Conservation (phyloP, 2,113 vertebrate genomes). For the Forbesichthys agassizii region DNA sequence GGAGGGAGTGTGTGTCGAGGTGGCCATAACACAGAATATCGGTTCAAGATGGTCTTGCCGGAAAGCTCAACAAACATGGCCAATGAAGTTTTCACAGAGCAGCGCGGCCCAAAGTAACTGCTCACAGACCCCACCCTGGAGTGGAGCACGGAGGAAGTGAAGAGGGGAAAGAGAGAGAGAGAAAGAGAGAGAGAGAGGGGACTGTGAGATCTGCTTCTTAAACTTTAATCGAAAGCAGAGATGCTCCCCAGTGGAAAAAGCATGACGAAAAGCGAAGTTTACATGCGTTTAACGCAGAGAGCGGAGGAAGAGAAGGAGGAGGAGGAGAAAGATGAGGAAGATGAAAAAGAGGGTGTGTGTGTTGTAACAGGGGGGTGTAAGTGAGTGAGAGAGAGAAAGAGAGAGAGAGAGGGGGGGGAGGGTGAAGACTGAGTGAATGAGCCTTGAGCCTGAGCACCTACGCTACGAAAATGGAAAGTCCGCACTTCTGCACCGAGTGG, state of each 20-base stretch:
- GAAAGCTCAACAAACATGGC: constrained; percentile 68
- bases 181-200: constrained; percentile 4
- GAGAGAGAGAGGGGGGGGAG: constrained; percentile 7
- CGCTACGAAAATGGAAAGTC: constrained; percentile 67
- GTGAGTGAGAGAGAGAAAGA: not conserved
- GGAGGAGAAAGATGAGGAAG: not conserved
- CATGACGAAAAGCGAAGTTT: constrained; percentile 61
- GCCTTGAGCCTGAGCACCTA: constrained; percentile 16
- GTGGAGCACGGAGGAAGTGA: constrained; percentile 12
- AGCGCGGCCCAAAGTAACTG: constrained; percentile 70
- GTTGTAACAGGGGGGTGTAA: constrained; percentile 12
- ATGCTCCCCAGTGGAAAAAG: constrained; percentile 60
- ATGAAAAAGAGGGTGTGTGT: not conserved
- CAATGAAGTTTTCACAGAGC: constrained; percentile 58
- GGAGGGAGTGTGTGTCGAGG: constrained; percentile 48
- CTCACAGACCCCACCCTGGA: constrained; percentile 36
- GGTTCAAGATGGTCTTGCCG: constrained; percentile 64
- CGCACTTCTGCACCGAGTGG: constrained; percentile 63
- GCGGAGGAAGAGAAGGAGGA: not conserved
- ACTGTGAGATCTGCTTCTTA: constrained; percentile 35
- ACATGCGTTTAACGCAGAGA: constrained; percentile 58
- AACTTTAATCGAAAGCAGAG: constrained; percentile 73
- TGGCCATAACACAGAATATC: constrained; percentile 55
- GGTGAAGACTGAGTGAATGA: constrained; percentile 19
- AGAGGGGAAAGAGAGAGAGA: constrained; percentile 6